phyloP scores from a whole-genome alignment of 2,888 invertebrate genomes.

The Noctua pronuba region DNA sequence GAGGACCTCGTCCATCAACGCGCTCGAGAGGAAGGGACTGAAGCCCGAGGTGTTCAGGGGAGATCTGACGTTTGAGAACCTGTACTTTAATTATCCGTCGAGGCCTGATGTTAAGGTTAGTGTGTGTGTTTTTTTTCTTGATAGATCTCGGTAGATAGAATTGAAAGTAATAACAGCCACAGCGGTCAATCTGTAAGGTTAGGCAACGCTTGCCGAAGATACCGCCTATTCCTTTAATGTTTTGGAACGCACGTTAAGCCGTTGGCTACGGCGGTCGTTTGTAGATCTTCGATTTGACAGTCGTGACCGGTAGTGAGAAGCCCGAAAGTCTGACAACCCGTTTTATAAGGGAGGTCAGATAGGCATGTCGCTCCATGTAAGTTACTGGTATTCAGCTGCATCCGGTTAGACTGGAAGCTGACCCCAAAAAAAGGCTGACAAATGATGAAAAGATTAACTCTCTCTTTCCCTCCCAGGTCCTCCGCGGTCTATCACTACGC shows the following conservation, averaged over 20 bases:
- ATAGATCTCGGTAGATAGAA: background rate
- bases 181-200: background rate
- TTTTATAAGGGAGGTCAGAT: too few species aligned
- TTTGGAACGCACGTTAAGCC: background rate
- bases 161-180: background rate
- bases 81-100: slow-evolving; percentile 95
- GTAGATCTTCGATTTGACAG: background rate
- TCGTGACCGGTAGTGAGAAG: background rate
- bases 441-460: background rate
- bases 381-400: too few species aligned
- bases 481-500: slow-evolving; percentile 92
- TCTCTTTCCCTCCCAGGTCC: slow-evolving; percentile 82
- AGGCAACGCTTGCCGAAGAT: background rate
- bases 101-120: slow-evolving; percentile 92
- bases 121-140: background rate
- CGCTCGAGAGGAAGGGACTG: slow-evolving; percentile 81
- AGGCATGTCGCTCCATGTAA: background rate
- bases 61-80: slow-evolving; percentile 92
- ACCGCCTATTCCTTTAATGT: background rate
- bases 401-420: background rate
- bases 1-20: slow-evolving; percentile 82
- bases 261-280: background rate
- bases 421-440: background rate
- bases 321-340: background rate
- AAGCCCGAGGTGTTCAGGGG: slow-evolving; percentile 90